Evolutionary conservation across 2,888 invertebrate species (phyloP), one percentile per base, ranked within the genome.

Genomic region (Andrena haemorrhoa): DNA sequence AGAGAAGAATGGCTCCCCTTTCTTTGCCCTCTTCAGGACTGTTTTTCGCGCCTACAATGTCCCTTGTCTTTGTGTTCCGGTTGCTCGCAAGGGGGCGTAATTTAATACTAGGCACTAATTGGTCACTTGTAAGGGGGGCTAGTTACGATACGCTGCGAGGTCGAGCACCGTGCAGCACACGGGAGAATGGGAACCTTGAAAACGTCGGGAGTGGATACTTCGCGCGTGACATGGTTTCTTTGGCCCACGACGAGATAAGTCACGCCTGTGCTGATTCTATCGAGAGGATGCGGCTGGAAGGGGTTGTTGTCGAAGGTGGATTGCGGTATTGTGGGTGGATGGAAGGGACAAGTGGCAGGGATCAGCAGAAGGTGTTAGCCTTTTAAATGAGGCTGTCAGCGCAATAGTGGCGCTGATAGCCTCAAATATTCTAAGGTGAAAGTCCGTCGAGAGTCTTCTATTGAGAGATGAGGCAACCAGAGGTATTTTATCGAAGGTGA

Each of bases 91-190:
- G 41, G 69, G 49, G 41, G 26, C 72, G 82, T 75, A 82, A 83
- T 75, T 73, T 75, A 70, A 83, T 82, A 82, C 68, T 33, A 8
- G 70, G 33, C 12, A 23, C 56, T 85, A 86, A 86, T 86, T 82
- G 83, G 83, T 79, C 75, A 79, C 70, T 61, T 78, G 84, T 74
- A 77, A 75, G 75, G 61, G 10, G 75, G 29, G 56, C 79, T 75
- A 16, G 35, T 78, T 68, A 60, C 80, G 74, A 77, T 65, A 73
- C 53, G 65, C 74, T 26, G 3, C 71, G 26, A 60, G 74, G 70
- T 74, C 79, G 75, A 75, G 75, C 71, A 61, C 56, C 64, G 33
- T 72, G 51, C 10, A 29, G 51, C 10, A 29, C 33, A 35, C 60
- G 61, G 41, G 41, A 49, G 69, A 66, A 33, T 2, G 58, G 31